Conservation (phyloP, 2,113 vertebrate species). For the Pomatostomus ruficeps region DNA sequence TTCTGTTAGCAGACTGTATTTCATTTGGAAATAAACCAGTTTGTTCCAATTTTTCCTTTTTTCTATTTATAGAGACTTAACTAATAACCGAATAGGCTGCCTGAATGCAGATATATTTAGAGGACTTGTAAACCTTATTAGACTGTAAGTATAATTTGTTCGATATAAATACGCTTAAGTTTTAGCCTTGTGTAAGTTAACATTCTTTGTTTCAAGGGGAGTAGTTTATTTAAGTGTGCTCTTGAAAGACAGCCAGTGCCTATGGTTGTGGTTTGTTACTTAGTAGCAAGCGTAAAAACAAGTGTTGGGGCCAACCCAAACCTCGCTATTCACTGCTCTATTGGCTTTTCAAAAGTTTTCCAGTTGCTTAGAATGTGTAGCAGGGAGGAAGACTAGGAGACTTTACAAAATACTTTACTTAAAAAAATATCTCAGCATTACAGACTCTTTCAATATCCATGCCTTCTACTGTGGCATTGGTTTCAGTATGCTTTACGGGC, state of each 20-base stretch:
- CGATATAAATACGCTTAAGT: background rate
- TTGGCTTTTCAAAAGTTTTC: background rate
- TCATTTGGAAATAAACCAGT: background rate
- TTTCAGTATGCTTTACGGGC: background rate
- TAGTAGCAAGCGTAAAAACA: background rate
- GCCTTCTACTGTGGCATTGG: background rate
- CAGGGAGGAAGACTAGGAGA: background rate
- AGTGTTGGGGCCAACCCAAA: background rate
- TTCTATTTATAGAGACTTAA: constrained; percentile 80
- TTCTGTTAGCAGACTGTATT: background rate
- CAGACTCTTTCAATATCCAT: background rate
- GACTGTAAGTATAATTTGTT: constrained; percentile 83
- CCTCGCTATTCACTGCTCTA: background rate
- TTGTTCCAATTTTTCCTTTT: background rate
- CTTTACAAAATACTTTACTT: background rate
- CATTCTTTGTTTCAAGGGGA: background rate
- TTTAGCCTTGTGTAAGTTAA: background rate
- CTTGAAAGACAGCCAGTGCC: background rate
- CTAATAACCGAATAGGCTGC: constrained; percentile 95
- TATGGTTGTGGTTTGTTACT: background rate
- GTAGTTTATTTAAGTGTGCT: background rate
- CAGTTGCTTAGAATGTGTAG: background rate
- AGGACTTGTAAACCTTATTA: constrained; percentile 85
- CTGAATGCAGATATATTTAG: constrained; percentile 90
- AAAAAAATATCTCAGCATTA: background rate